A percentile compares a stretch with the other conserved stretches of the same genome.
phyloP scores from a whole-genome alignment of 2,888 invertebrate genomes.

The Marasmarcha lunaedactyla region DNA sequence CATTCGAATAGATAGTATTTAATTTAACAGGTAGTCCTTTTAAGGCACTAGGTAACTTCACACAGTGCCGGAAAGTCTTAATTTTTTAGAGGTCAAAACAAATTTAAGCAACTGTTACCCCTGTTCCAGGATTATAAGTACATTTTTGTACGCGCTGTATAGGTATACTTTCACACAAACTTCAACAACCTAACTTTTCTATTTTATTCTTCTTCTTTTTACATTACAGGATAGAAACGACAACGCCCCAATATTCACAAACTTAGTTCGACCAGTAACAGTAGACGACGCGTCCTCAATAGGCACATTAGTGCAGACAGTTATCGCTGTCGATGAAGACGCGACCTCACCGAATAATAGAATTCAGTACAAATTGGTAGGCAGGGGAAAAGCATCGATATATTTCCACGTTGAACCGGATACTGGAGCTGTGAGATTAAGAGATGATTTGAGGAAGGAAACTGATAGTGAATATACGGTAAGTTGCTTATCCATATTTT shows the following conservation, averaged over 20 bases:
- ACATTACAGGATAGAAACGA: constrained; percentile 83
- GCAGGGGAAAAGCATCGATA: constrained; percentile 82
- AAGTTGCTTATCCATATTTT: constrained; percentile 19
- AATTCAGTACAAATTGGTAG: constrained; percentile 82
- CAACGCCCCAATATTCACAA: constrained; percentile 87
- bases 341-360: constrained; percentile 88
- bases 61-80: no score
- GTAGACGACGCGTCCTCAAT: constrained; percentile 86
- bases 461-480: constrained; percentile 89
- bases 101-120: no score
- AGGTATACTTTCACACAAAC: no score
- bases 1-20: no score
- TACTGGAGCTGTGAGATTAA: constrained; percentile 82
- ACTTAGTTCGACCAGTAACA: constrained; percentile 84
- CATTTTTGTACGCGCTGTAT: no score
- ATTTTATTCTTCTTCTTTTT: no score
- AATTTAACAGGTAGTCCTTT: no score
- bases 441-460: constrained; percentile 88
- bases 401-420: constrained; percentile 92
- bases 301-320: constrained; percentile 82
- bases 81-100: no score
- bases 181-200: no score
- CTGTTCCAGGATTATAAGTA: no score
- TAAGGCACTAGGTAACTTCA: no score
- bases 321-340: constrained; percentile 86